These are phyloP conservation scores for Damaliscus lunatus DNA, from an alignment of 2,113 vertebrate genomes.

Conservation along the genomic window DNA sequence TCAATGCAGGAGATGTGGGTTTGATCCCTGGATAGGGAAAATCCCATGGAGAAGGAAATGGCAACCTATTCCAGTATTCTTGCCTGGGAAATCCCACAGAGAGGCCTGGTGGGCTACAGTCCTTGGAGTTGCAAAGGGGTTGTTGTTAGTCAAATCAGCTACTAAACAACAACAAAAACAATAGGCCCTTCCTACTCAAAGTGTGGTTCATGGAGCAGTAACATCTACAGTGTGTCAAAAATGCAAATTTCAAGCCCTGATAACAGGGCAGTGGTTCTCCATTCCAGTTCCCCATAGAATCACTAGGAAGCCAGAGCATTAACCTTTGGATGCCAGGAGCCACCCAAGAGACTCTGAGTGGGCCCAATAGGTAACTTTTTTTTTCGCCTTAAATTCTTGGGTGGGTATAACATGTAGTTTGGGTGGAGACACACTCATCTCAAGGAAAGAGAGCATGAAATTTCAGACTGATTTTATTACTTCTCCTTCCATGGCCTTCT, in stretches of 20 bases:
- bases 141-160: not conserved
- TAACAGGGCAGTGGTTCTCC: not conserved
- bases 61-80: not conserved
- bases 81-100: not conserved
- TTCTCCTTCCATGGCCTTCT: not conserved
- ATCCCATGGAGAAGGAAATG: not conserved
- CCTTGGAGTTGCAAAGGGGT: not conserved
- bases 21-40: not conserved
- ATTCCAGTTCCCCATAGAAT: not conserved
- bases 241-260: not conserved
- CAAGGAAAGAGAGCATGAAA: not conserved
- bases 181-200: not conserved
- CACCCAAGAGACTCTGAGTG: not conserved
- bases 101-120: not conserved
- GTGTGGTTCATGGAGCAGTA: not conserved
- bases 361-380: not conserved
- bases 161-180: not conserved
- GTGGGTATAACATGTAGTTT: not conserved
- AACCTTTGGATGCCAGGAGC: not conserved
- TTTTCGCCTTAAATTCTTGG: rapidly evolving
- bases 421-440: not conserved
- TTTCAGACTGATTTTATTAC: not conserved
- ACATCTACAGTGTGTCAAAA: not conserved
- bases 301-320: not conserved
- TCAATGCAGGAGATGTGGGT: not conserved